A percentile compares a stretch with the other conserved stretches of the same genome.
phyloP scores from a whole-genome alignment of 2,888 invertebrate species.

The Xanthorhoe designata region DNA sequence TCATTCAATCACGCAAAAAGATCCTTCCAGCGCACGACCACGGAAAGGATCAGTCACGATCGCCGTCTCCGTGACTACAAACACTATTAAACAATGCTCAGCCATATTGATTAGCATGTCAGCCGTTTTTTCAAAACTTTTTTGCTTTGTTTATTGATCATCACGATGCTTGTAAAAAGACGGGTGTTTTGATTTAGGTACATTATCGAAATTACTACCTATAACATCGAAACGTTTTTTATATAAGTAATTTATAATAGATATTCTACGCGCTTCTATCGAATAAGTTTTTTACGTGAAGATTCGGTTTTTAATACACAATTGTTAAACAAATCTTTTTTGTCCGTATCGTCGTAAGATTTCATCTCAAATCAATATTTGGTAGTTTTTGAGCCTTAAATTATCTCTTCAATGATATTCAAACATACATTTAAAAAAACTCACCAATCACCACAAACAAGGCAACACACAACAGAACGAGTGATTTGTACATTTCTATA shows the following conservation, averaged over 20 bases:
- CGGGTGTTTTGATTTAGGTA: constrained; percentile 12
- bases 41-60: constrained; percentile 74
- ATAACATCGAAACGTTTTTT: neutral
- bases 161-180: constrained; percentile 23
- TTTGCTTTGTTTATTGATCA: constrained; percentile 41
- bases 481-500: constrained; percentile 71
- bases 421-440: constrained; percentile 45
- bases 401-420: neutral
- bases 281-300: too few species aligned
- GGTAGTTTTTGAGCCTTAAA: neutral
- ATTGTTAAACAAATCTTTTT: too few species aligned
- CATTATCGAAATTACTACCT: constrained; percentile 13
- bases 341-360: too few species aligned
- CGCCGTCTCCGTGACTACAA: constrained; percentile 57
- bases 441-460: constrained; percentile 74
- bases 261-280: too few species aligned
- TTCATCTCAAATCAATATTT: neutral
- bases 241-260: neutral
- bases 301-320: too few species aligned
- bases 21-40: constrained; percentile 63
- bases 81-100: constrained; percentile 42
- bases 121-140: constrained; percentile 56
- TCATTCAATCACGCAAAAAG: constrained; percentile 51
- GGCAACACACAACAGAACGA: constrained; percentile 70
- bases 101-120: constrained; percentile 54